Evolutionary conservation across 2,113 vertebrate species (phyloP), one percentile per base, ranked within the genome.

Genomic region (Gymnarchus niloticus): DNA sequence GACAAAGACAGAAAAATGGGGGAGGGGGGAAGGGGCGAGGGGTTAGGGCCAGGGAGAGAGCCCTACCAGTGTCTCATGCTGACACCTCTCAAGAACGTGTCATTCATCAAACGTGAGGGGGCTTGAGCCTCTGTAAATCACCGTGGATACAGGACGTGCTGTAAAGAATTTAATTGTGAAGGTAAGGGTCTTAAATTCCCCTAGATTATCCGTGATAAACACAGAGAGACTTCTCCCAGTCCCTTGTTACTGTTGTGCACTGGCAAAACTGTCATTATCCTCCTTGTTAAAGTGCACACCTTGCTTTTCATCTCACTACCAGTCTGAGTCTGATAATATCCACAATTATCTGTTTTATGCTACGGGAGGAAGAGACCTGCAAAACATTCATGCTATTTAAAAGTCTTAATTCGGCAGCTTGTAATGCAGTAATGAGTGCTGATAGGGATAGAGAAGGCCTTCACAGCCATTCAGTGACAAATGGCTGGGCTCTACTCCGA

Each of bases 161-260:
- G 57, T 92, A 92, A 92, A 94, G 90, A 90, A 92, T 91, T 91
- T 88, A 91, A 92, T 91, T 89, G 92, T 92, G 93, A 93, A 94
- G 93, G 92, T 93, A 92, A 92, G 92, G 92, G 91, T 90, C 91
- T 92, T 93, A 93, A 95, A 93, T 91, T 93, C 94, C 92, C 91
- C 90, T 56, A 86, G 86, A 77, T 86, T 81, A 86, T 86, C 86
- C 81, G 41, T 77, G 86, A 86, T 86, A 86, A 86, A 86, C 86
- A 86, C 86, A 86, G 81, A 48, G 81, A 76, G 85, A 91, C 90
- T 92, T 91, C 91, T 92, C 90, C 92, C 91, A 93, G 92, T 93
- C 92, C 90, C 92, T 92, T 90, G 92, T 92, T 93, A 93, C 90
- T 89, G 88, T 89, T 89, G 88, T 88, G 33, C 88, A 88, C 89